These are phyloP conservation scores for Eueremaeus valkanovi DNA, from an alignment of 2,888 invertebrate genomes.

Conservation along the genomic window DNA sequence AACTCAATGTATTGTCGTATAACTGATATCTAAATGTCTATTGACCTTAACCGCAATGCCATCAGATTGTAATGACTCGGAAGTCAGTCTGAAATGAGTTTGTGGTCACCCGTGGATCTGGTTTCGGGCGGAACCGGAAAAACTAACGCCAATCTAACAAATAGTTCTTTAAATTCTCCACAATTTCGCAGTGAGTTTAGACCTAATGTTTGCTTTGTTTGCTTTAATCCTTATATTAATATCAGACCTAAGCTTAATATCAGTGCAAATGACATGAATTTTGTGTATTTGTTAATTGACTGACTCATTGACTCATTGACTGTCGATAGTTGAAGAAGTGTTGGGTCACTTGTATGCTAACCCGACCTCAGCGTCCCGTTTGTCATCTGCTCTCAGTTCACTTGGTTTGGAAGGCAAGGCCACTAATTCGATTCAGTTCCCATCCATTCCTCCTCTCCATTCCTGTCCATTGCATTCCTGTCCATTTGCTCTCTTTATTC, in stretches of 20 bases:
- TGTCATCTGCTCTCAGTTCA: no score
- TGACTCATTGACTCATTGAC: no score
- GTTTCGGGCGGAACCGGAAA: constrained; percentile 24
- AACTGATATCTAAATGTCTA: neutral
- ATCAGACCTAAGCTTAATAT: neutral
- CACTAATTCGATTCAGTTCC: no score
- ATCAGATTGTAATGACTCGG: neutral
- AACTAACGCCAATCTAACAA: neutral
- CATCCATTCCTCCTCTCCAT: no score
- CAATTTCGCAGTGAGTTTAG: constrained; percentile 18
- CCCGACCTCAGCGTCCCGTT: no score
- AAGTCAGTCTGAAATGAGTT: constrained; percentile 26
- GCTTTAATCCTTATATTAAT: neutral
- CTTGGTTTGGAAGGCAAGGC: no score
- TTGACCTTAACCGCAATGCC: neutral
- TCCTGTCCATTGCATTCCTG: no score
- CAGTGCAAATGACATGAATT: neutral
- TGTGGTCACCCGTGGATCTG: constrained; percentile 39
- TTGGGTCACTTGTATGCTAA: no score
- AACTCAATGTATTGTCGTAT: no score
- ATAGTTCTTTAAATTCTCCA: neutral
- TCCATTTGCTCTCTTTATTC: neutral
- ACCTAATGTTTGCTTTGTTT: neutral
- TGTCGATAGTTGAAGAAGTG: no score
- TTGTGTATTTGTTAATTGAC: neutral